These are phyloP conservation scores for Phymanthus crucifer DNA, from an alignment of 92 coral and sea anemone genomes.

Conservation along the genomic window DNA sequence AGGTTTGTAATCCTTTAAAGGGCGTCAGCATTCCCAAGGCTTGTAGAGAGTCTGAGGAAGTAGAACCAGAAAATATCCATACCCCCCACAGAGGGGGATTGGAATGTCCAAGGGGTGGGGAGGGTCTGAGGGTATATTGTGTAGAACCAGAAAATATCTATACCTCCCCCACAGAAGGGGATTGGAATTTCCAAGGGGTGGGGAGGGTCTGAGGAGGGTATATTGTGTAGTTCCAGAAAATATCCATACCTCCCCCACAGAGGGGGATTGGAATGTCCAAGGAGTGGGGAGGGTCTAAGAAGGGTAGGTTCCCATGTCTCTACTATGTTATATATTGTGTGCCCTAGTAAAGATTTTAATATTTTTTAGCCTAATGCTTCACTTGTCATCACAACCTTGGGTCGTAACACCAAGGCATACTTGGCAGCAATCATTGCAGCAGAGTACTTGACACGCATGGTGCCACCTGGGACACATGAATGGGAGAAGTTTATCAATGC, in stretches of 20 bases:
- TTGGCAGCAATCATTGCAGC: constrained; percentile 87
- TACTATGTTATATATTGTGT: neutral
- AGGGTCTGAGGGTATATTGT: too few species aligned
- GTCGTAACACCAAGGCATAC: constrained; percentile 74
- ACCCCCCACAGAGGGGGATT: too few species aligned
- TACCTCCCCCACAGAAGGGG: too few species aligned
- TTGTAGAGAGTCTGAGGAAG: too few species aligned
- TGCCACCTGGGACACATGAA: constrained; percentile 93
- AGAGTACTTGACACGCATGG: constrained; percentile 78
- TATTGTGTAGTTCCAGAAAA: neutral
- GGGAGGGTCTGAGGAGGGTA: too few species aligned
- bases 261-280: constrained; percentile 11
- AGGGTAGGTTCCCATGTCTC: neutral
- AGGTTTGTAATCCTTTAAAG: constrained; percentile 48
- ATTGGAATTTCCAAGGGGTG: neutral
- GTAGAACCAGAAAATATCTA: too few species aligned
- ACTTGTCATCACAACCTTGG: constrained; percentile 83
- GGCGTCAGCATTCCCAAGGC: too few species aligned
- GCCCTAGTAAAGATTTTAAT: neutral
- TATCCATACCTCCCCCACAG: neutral
- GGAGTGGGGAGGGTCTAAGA: neutral
- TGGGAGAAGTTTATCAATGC: constrained; percentile 91
- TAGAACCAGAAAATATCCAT: too few species aligned
- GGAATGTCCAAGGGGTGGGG: too few species aligned
- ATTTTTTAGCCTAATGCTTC: constrained; percentile 82